Evolutionary conservation across 2,888 invertebrate genomes (phyloP).

Genomic region (Cryptocephalus primarius): DNA sequence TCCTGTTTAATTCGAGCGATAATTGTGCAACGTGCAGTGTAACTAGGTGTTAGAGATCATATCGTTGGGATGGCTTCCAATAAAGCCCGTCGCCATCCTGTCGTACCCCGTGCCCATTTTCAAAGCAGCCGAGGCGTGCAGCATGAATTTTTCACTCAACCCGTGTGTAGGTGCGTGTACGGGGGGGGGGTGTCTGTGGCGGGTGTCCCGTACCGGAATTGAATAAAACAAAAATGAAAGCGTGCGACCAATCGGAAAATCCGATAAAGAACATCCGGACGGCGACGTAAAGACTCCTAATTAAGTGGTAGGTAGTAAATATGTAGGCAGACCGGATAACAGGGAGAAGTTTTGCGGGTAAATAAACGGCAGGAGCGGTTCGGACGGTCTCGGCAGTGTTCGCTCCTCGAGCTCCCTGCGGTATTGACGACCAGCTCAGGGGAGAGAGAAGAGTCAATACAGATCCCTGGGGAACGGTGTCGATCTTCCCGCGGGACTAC

Average conservation of each 20-base stretch:
- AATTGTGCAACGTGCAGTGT: no score
- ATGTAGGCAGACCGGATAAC: slow-evolving; percentile 30
- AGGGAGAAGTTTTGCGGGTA: slow-evolving; percentile 27
- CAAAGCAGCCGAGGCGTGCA: no score
- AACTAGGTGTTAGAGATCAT: no score
- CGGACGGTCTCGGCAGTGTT: slow-evolving; percentile 30
- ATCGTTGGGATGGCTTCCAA: no score
- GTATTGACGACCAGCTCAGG: slow-evolving; percentile 44
- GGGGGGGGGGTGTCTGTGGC: no score
- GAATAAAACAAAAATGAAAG: no score
- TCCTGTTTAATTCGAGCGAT: no score
- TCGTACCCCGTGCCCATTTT: no score
- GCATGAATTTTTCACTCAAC: no score
- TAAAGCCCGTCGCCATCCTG: no score
- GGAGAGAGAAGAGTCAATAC: slow-evolving; percentile 46
- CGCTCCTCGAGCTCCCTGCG: slow-evolving; percentile 38
- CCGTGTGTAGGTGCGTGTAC: no score
- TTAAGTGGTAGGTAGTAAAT: slow-evolving; percentile 23
- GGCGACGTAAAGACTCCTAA: slow-evolving; percentile 20
- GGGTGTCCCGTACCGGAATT: no score
- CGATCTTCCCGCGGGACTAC: background rate
- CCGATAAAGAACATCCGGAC: slow-evolving; percentile 1
- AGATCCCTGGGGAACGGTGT: slow-evolving; percentile 39
- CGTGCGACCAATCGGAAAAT: background rate
- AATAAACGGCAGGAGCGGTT: slow-evolving; percentile 24